A percentile compares a stretch with the other conserved stretches of the same genome.
Conservation (phyloP, 2,797 vertebrate genomes). For the Rhinogobio ventralis region DNA sequence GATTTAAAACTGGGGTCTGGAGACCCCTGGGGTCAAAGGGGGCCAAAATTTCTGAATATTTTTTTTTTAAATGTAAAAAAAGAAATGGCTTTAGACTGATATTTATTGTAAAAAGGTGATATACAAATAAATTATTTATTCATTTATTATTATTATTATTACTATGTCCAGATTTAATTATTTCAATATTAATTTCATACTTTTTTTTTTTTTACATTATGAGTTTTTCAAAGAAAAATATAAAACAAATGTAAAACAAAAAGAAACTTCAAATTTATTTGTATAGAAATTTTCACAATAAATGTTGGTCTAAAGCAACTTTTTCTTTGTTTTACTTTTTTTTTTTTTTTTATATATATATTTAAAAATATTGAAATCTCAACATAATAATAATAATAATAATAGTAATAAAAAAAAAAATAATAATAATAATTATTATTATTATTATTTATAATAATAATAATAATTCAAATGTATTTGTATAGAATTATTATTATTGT, state of each 20-base stretch:
- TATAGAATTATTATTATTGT: no score
- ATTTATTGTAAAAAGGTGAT: neutral
- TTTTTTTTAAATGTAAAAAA: neutral
- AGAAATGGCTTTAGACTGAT: neutral
- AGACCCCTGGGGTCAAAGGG: neutral
- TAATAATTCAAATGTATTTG: no score
- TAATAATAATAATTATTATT: no score
- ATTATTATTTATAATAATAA: no score
- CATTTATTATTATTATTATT: neutral
- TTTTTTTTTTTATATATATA: neutral
- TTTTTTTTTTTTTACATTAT: no score
- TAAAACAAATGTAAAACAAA: neutral
- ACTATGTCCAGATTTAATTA: neutral
- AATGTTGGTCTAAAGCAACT: neutral
- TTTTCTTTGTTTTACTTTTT: no score
- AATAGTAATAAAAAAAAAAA: no score
- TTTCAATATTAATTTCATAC: neutral
- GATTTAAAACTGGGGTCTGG: neutral
- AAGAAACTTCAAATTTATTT: neutral
- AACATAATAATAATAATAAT: no score
- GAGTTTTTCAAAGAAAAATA: neutral
- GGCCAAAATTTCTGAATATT: neutral
- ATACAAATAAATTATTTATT: neutral
- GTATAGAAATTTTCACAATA: neutral
- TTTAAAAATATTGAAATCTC: neutral